Conservation (phyloP, 2,888 invertebrate species). For the Dolomedes plantarius region DNA sequence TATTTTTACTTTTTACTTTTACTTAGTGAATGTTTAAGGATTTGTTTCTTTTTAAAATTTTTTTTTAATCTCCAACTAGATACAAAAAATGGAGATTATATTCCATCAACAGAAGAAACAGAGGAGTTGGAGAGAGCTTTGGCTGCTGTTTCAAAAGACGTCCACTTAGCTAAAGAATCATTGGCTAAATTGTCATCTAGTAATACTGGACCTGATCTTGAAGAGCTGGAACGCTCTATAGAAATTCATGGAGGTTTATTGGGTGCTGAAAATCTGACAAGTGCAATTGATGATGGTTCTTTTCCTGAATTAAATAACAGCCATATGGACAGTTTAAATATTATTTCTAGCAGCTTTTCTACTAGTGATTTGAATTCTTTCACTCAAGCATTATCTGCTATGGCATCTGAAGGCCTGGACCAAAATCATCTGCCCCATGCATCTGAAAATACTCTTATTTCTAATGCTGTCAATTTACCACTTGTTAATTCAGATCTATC, state of each 20-base stretch:
- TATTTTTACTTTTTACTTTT: no score
- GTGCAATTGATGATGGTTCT: slow-evolving; percentile 70
- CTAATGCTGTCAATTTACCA: slow-evolving; percentile 52
- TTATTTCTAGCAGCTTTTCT: slow-evolving; percentile 68
- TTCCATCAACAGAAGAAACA: slow-evolving; percentile 87
- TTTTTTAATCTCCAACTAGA: no score
- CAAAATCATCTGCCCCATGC: slow-evolving; percentile 49
- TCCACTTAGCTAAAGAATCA: slow-evolving; percentile 74
- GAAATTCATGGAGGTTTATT: slow-evolving; percentile 67
- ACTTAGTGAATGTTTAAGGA: no score
- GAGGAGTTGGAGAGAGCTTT: slow-evolving; percentile 91
- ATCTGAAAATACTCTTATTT: slow-evolving; percentile 39
- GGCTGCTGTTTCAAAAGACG: slow-evolving; percentile 82
- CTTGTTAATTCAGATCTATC: slow-evolving; percentile 57
- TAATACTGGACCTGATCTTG: slow-evolving; percentile 63
- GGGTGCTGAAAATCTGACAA: slow-evolving; percentile 69
- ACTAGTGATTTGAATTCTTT: slow-evolving; percentile 70
- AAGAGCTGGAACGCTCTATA: slow-evolving; percentile 62
- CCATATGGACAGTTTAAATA: slow-evolving; percentile 63
- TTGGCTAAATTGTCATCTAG: slow-evolving; percentile 68
- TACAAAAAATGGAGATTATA: slow-evolving; percentile 84
- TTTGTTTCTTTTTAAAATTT: no score
- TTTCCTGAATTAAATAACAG: slow-evolving; percentile 59
- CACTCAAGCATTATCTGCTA: slow-evolving; percentile 63
- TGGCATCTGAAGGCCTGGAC: slow-evolving; percentile 47